phyloP scores from a whole-genome alignment of 2,888 invertebrate species.

The Agapetus fuscipes region DNA sequence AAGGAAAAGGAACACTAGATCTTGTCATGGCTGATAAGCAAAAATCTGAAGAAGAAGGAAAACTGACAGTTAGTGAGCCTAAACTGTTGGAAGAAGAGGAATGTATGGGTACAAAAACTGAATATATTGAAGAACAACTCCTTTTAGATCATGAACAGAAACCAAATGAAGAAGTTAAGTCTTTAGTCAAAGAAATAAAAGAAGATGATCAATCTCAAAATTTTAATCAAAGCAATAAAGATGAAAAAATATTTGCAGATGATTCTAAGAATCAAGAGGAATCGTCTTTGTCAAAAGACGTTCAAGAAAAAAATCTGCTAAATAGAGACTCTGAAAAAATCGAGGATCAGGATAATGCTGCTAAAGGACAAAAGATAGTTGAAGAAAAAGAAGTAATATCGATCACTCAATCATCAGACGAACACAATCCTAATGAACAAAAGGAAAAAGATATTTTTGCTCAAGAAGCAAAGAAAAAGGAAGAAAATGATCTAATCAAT shows the following conservation, averaged over 20 bases:
- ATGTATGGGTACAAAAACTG: too few relatives aligned
- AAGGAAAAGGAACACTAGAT: not conserved
- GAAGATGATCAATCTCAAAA: constrained; percentile 4
- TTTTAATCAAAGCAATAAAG: not conserved
- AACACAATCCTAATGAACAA: not conserved
- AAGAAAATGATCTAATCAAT: constrained; percentile 13
- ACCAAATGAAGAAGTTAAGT: not conserved
- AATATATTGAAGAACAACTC: not conserved
- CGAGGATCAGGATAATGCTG: too few relatives aligned
- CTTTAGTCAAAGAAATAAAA: constrained; percentile 1
- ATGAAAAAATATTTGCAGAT: too few relatives aligned
- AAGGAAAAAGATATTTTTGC: not conserved
- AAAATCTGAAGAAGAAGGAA: not conserved
- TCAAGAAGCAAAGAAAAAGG: constrained; percentile 4
- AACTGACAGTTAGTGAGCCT: too few relatives aligned
- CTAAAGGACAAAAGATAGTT: constrained; percentile 7
- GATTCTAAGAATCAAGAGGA: too few relatives aligned
- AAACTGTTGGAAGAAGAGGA: not conserved
- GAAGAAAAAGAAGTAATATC: constrained; percentile 2
- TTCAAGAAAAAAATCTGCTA: too few relatives aligned
- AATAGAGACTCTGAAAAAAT: too few relatives aligned
- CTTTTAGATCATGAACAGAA: not conserved
- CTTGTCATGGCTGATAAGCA: too few relatives aligned
- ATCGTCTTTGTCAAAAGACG: too few relatives aligned
- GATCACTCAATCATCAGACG: not conserved